Conservation (phyloP, 1,140 invertebrate species). For the Leptinotarsa lineolata region DNA sequence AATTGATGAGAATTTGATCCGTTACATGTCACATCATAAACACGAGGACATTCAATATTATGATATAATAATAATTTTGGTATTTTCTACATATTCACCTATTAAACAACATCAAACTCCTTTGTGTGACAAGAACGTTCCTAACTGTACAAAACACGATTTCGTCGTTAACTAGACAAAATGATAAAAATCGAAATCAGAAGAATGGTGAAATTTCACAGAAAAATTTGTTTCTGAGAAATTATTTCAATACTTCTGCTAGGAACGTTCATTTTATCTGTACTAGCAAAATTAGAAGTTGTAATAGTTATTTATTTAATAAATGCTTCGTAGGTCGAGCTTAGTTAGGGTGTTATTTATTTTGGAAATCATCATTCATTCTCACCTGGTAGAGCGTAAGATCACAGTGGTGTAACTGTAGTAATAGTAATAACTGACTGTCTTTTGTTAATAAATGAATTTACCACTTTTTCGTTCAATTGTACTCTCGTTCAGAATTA, state of each 20-base stretch:
- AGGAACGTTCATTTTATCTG: constrained; percentile 8
- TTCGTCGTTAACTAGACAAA: too few species aligned
- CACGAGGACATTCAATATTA: too few species aligned
- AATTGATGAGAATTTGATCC: too few species aligned
- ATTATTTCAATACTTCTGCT: not conserved
- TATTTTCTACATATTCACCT: too few species aligned
- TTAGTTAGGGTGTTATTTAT: constrained; percentile 10
- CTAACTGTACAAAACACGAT: not conserved
- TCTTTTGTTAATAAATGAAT: too few species aligned
- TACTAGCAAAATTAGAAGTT: constrained; percentile 18
- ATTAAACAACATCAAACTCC: not conserved
- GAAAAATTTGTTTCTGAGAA: too few species aligned
- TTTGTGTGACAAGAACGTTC: not conserved
- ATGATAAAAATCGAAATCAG: too few species aligned
- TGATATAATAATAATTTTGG: too few species aligned
- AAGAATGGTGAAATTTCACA: too few species aligned
- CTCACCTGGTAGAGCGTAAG: not conserved
- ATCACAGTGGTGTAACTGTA: not conserved
- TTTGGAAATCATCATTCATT: not conserved
- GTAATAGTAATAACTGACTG: not conserved
- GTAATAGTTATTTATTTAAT: constrained; percentile 23
- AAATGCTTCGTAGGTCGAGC: constrained; percentile 23
- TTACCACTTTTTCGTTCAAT: too few species aligned
- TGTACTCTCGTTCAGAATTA: too few species aligned
- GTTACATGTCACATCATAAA: too few species aligned